Percentiles rank a stretch among this genome's conserved stretches.
Conservation (phyloP, 2,797 vertebrate genomes). For the Aselliscus stoliczkanus region DNA sequence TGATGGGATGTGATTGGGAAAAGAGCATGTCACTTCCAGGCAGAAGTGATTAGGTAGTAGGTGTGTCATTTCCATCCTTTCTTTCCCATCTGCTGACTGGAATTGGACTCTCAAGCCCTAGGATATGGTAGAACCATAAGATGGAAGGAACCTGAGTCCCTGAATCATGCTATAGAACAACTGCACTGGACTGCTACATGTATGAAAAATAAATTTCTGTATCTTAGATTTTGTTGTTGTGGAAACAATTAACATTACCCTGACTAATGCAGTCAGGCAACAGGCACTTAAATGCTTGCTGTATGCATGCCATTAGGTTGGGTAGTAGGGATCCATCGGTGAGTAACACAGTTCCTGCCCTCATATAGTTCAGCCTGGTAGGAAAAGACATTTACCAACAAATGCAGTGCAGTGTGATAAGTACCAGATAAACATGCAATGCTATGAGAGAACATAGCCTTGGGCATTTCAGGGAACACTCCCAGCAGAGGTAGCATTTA, state of each 20-base stretch:
- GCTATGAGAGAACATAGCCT: neutral
- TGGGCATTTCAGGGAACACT: neutral
- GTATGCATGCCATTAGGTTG: neutral
- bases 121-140: neutral
- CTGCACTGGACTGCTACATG: neutral
- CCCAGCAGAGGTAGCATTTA: neutral
- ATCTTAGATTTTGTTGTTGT: neutral
- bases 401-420: neutral
- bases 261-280: neutral
- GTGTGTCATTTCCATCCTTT: neutral
- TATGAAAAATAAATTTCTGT: neutral
- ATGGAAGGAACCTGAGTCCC: neutral
- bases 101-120: neutral
- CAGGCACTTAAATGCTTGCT: neutral
- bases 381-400: neutral
- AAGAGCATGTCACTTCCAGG: neutral
- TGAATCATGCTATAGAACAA: neutral
- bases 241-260: neutral
- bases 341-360: neutral
- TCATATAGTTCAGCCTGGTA: neutral
- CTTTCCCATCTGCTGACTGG: neutral
- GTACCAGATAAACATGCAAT: neutral
- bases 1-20: neutral
- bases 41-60: neutral
- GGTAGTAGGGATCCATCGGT: neutral